Evolutionary conservation across 2,888 invertebrate genomes (phyloP).

Genomic region (Lepidochitona cinerea): DNA sequence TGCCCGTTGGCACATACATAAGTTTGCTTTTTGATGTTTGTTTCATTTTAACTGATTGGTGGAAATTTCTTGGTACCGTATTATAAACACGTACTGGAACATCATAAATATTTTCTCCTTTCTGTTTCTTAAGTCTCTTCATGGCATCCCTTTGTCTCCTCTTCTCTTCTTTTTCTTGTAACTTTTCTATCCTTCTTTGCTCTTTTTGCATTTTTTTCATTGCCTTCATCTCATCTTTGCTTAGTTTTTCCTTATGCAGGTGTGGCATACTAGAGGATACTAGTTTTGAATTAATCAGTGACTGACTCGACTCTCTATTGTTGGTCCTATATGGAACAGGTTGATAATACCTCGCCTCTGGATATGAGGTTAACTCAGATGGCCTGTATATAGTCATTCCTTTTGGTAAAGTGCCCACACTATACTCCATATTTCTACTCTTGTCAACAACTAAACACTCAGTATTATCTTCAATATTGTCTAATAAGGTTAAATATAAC

Average conservation of each 20-base stretch:
- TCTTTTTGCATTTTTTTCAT: slow-evolving; percentile 54
- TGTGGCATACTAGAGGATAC: slow-evolving; percentile 51
- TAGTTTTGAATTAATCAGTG: background rate
- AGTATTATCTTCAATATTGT: no score
- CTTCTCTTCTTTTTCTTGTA: slow-evolving; percentile 47
- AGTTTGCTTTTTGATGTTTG: background rate
- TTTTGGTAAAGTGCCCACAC: background rate
- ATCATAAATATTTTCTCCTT: background rate
- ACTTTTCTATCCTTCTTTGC: no score
- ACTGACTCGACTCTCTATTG: background rate
- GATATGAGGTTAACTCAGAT: background rate
- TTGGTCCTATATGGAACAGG: background rate
- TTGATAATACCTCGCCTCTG: background rate
- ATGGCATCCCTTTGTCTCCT: slow-evolving; percentile 52
- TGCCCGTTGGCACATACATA: background rate
- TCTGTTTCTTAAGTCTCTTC: slow-evolving; percentile 47
- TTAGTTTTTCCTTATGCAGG: slow-evolving; percentile 35
- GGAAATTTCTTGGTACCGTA: slow-evolving; percentile 48
- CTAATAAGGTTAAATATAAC: background rate
- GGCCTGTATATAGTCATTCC: background rate
- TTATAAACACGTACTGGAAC: slow-evolving; percentile 11
- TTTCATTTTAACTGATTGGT: background rate
- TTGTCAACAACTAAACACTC: background rate
- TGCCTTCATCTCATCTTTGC: slow-evolving; percentile 50
- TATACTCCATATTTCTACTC: background rate